These are phyloP conservation scores for Trichogramma dendrolimi DNA, from an alignment of 2,888 invertebrate genomes.

Conservation along the genomic window DNA sequence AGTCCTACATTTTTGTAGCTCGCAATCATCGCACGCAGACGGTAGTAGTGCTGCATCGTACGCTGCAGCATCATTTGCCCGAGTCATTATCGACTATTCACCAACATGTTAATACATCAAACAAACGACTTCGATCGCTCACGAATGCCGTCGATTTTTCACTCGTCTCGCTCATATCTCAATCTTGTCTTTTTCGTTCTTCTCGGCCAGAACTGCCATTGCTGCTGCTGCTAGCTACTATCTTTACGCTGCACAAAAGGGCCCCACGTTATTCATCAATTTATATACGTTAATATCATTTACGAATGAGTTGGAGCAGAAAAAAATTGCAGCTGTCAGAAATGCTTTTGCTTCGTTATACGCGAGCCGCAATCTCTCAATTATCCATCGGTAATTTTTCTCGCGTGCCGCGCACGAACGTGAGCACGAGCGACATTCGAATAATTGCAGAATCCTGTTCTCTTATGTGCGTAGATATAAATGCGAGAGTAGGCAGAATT, in stretches of 20 bases:
- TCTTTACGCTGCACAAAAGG: neutral
- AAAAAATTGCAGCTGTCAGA: conserved; percentile 11
- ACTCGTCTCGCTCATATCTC: conserved; percentile 17
- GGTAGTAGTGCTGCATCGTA: too few relatives aligned
- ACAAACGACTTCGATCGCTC: conserved; percentile 4
- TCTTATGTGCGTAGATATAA: conserved; percentile 33
- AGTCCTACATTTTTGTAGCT: too few relatives aligned
- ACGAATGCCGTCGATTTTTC: conserved; percentile 23
- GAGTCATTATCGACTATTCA: too few relatives aligned
- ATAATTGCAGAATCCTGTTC: conserved; percentile 38
- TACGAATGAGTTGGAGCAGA: neutral
- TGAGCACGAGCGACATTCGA: conserved; percentile 39
- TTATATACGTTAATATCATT: conserved; percentile 15
- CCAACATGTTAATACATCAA: conserved; percentile 1
- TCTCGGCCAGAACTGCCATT: too few relatives aligned
- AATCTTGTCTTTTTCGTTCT: conserved; percentile 1
- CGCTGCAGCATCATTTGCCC: too few relatives aligned
- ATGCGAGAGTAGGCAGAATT: conserved; percentile 36
- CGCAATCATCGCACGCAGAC: too few relatives aligned
- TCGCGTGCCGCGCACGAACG: too few relatives aligned
- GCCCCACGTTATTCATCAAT: neutral
- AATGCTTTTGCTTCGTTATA: conserved; percentile 1
- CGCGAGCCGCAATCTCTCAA: conserved; percentile 22
- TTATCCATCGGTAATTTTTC: conserved; percentile 8
- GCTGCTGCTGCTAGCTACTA: too few relatives aligned